These are phyloP conservation scores for Protobothrops flavoviridis DNA, from an alignment of 2,113 vertebrate species.

Conservation along the genomic window DNA sequence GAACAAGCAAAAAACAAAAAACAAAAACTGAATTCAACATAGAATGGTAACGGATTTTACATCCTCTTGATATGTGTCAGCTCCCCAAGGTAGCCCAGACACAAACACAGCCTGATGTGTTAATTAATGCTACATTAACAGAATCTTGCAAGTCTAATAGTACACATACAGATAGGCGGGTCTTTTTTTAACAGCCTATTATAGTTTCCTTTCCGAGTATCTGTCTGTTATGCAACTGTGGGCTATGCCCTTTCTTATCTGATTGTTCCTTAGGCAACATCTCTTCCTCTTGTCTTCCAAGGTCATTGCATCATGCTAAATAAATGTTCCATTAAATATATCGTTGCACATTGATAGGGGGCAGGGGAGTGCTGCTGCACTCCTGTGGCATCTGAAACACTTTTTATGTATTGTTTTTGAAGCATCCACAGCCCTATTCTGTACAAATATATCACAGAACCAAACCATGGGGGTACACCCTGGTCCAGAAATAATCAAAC, in stretches of 20 bases:
- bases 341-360: neutral
- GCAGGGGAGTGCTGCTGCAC: neutral
- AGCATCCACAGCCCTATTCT: neutral
- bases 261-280: neutral
- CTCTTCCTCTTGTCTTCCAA: neutral
- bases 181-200: neutral
- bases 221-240: neutral
- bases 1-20: neutral
- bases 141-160: neutral
- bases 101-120: neutral
- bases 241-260: neutral
- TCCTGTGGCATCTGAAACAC: neutral
- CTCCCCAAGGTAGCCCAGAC: neutral
- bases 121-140: neutral
- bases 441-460: neutral
- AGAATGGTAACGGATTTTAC: constrained; percentile 40
- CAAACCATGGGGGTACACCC: neutral
- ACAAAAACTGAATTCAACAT: neutral
- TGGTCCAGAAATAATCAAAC: neutral
- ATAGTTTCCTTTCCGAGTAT: neutral
- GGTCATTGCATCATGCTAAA: neutral
- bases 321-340: neutral
- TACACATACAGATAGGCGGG: neutral
- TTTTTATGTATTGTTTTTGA: neutral
- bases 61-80: constrained; percentile 7